A percentile compares a stretch with the other conserved stretches of the same genome.
These are phyloP conservation scores for Chloropsis cyanopogon DNA, from an alignment of 2,113 vertebrate genomes.

Conservation along the genomic window DNA sequence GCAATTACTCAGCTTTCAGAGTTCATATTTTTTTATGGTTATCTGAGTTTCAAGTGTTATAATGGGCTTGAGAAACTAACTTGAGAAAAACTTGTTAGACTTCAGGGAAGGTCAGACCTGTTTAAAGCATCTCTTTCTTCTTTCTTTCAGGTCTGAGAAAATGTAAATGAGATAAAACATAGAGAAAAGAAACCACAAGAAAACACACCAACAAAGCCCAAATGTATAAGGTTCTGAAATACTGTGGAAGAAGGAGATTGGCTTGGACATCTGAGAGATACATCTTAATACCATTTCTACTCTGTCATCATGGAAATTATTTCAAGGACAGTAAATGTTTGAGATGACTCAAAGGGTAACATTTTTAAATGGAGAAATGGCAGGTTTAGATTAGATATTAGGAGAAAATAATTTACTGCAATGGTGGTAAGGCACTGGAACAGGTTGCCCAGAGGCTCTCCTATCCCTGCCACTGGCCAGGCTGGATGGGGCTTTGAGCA, in stretches of 20 bases:
- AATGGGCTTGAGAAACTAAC: not conserved
- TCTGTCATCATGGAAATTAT: not conserved
- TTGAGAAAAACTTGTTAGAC: not conserved
- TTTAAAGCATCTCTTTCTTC: not conserved
- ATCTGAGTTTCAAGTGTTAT: not conserved
- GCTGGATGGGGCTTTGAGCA: not conserved
- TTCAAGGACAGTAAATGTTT: not conserved
- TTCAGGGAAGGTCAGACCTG: not conserved
- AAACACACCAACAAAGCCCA: not conserved
- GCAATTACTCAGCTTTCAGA: not conserved
- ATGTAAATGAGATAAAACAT: not conserved
- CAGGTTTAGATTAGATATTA: not conserved
- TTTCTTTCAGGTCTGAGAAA: not conserved
- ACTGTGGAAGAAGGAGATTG: not conserved
- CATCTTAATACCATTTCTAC: fast-evolving
- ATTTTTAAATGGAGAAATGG: not conserved
- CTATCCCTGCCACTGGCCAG: fast-evolving
- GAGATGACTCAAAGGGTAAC: not conserved
- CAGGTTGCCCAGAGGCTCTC: not conserved
- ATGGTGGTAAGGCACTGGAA: not conserved
- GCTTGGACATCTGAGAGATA: not conserved
- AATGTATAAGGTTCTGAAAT: not conserved
- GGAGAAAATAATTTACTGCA: not conserved
- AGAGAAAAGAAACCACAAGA: not conserved
- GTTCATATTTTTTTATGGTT: not conserved